Percentiles rank a stretch among this genome's conserved stretches.
These are phyloP conservation scores for Babylonia areolata DNA, from an alignment of 1,140 invertebrate genomes.

Conservation along the genomic window DNA sequence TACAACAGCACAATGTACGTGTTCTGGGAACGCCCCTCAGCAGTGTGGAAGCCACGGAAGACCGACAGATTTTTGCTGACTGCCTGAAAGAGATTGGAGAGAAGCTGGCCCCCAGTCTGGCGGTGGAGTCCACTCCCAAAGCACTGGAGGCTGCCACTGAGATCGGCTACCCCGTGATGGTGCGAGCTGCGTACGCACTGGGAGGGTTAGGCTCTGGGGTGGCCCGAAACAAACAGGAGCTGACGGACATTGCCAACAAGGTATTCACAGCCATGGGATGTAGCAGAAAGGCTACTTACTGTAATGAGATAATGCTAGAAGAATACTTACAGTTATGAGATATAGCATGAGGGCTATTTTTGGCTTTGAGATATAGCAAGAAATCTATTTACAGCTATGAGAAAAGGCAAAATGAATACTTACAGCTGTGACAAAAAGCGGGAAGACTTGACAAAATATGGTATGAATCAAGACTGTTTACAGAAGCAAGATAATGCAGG, in stretches of 20 bases:
- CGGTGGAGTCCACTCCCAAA: conserved; percentile 85
- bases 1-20: conserved; percentile 84
- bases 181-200: conserved; percentile 94
- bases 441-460: no score
- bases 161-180: conserved; percentile 95
- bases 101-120: conserved; percentile 93
- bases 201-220: conserved; percentile 98
- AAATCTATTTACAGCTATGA: no score
- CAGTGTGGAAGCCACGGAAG: conserved; percentile 97
- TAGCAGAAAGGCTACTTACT: no score
- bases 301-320: no score
- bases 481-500: no score
- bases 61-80: conserved; percentile 94
- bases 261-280: neutral
- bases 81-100: conserved; percentile 91
- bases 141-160: conserved; percentile 89
- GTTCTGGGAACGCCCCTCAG: conserved; percentile 87
- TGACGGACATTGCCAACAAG: conserved; percentile 45
- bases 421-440: no score
- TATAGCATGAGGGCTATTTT: no score
- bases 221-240: conserved; percentile 77
- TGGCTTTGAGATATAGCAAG: no score
- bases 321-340: no score
- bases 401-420: no score
- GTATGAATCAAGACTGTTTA: no score